These are phyloP conservation scores for Tortricodes alternella DNA, from an alignment of 2,888 invertebrate genomes.

Conservation along the genomic window DNA sequence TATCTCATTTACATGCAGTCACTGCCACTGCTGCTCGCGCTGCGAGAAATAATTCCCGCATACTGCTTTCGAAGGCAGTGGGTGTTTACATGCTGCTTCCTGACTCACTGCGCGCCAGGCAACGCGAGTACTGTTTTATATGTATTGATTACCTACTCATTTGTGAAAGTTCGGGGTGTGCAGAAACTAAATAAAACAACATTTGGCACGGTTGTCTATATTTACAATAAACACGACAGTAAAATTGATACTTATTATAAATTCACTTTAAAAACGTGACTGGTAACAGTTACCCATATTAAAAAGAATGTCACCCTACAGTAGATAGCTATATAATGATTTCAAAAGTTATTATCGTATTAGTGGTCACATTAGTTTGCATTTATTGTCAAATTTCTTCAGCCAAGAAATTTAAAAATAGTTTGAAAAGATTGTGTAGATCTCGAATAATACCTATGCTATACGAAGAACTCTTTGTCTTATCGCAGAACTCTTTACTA, in stretches of 20 bases:
- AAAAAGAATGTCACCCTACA: constrained; percentile 48
- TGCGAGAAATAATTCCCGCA: no score
- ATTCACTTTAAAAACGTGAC: constrained; percentile 41
- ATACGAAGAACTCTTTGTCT: constrained; percentile 9
- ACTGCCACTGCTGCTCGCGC: no score
- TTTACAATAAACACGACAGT: constrained; percentile 68
- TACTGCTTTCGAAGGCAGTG: no score
- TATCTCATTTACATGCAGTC: no score
- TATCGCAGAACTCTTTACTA: constrained; percentile 24
- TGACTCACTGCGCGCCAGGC: no score
- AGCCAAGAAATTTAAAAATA: constrained; percentile 17
- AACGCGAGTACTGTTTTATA: no score
- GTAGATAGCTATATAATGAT: constrained; percentile 36
- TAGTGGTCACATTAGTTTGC: constrained; percentile 53
- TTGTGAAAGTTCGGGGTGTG: no score
- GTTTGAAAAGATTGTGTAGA: not conserved
- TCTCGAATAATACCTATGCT: not conserved
- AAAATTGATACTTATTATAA: constrained; percentile 52
- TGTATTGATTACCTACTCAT: no score
- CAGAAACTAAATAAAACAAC: constrained; percentile 47
- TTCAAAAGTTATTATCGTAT: constrained; percentile 62
- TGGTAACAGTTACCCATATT: constrained; percentile 25
- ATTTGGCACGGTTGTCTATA: constrained; percentile 58
- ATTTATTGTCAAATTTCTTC: constrained; percentile 62
- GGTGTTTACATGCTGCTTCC: no score